Conservation (phyloP, 1,140 invertebrate genomes). For the Drosophila nikananu region DNA sequence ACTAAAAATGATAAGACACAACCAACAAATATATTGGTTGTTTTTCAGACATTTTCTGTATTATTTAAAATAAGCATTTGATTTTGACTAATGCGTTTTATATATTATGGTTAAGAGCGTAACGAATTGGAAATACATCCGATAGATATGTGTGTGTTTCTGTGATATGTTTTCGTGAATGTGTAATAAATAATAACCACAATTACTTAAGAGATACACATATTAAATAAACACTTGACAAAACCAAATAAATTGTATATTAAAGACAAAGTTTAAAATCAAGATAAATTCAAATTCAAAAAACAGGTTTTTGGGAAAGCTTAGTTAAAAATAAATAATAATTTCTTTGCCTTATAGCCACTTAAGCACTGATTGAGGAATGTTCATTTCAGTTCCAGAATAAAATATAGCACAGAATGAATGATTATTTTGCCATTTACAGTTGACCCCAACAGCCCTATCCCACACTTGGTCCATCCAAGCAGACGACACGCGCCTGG, state of each 20-base stretch:
- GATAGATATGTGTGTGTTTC: slow-evolving; percentile 9
- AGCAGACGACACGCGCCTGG: slow-evolving; percentile 10
- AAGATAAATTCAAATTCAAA: neutral
- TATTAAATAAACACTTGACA: neutral
- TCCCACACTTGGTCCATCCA: slow-evolving; percentile 2
- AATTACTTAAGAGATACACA: slow-evolving; percentile 3
- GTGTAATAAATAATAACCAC: slow-evolving; percentile 6
- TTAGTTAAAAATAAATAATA: neutral
- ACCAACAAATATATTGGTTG: slow-evolving; percentile 21
- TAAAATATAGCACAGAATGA: neutral
- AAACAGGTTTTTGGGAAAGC: neutral
- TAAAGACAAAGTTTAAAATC: neutral
- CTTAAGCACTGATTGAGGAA: neutral
- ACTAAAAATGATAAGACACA: slow-evolving; percentile 2
- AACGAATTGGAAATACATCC: neutral
- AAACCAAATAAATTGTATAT: slow-evolving; percentile 1
- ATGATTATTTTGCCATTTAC: neutral
- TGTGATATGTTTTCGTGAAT: slow-evolving; percentile 11
- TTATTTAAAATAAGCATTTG: slow-evolving; percentile 36
- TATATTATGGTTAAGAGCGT: slow-evolving; percentile 20
- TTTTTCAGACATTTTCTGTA: neutral
- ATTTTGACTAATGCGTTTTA: slow-evolving; percentile 45
- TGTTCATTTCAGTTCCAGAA: neutral
- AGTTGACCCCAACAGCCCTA: slow-evolving; percentile 1
- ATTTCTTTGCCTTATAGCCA: neutral